phyloP scores from a whole-genome alignment of 1,140 invertebrate species.

The Heliothis subflexa region DNA sequence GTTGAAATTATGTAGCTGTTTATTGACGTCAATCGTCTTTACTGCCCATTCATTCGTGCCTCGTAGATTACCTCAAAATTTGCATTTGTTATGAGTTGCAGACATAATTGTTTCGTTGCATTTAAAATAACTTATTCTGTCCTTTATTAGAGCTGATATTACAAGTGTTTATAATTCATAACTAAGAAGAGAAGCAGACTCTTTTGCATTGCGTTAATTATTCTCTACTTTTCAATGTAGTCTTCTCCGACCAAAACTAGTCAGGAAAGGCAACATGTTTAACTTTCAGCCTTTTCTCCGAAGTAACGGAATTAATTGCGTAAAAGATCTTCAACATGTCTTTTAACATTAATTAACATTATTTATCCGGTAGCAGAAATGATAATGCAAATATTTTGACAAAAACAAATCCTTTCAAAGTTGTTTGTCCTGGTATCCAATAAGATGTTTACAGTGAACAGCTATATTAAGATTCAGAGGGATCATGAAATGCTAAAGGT shows the following conservation, averaged over 20 bases:
- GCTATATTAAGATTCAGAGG: slow-evolving; percentile 43
- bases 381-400: neutral
- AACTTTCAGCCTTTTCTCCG: neutral
- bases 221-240: neutral
- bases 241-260: neutral
- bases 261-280: too few relatives aligned
- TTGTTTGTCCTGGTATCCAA: slow-evolving; percentile 23
- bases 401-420: slow-evolving; percentile 12
- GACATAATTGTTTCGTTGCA: slow-evolving; percentile 21
- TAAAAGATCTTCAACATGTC: neutral
- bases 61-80: slow-evolving; percentile 25
- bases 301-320: neutral
- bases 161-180: neutral
- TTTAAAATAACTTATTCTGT: slow-evolving; percentile 4
- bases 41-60: slow-evolving; percentile 29
- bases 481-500: slow-evolving; percentile 43
- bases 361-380: neutral
- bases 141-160: neutral
- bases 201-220: neutral
- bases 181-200: too few relatives aligned
- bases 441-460: slow-evolving; percentile 36
- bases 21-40: slow-evolving; percentile 43
- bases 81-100: slow-evolving; percentile 4
- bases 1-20: slow-evolving; percentile 21
- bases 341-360: neutral